Evolutionary conservation across 2,888 invertebrate genomes (phyloP).

Genomic region (Caenorhabditis imperialis): DNA sequence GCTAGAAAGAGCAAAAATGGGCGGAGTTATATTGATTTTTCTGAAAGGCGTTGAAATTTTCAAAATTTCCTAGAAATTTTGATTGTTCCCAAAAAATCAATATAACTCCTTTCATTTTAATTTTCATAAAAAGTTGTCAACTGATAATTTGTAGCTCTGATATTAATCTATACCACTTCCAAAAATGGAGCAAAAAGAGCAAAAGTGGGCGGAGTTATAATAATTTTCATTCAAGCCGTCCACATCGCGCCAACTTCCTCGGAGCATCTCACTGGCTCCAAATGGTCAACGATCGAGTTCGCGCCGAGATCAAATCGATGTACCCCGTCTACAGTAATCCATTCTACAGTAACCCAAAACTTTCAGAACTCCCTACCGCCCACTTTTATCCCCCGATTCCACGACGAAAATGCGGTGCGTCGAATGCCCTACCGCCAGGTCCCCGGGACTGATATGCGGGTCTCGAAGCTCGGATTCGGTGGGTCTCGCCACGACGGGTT

Average conservation of each 20-base stretch:
- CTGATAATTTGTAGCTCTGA: too few species aligned
- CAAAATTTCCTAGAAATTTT: too few species aligned
- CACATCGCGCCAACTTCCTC: conserved; percentile 61
- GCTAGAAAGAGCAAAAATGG: too few species aligned
- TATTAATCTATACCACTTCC: too few species aligned
- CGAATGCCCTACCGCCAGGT: conserved; percentile 80
- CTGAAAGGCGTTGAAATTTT: too few species aligned
- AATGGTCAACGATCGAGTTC: conserved; percentile 7
- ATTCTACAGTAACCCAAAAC: conserved; percentile 15
- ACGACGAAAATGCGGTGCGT: conserved; percentile 66
- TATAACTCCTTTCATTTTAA: too few species aligned
- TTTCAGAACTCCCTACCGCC: conserved; percentile 61
- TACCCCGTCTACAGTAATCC: conserved; percentile 8
- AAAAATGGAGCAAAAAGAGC: not conserved
- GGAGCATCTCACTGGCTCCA: conserved; percentile 64
- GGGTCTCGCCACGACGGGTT: not conserved
- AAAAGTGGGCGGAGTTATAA: too few species aligned
- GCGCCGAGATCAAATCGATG: conserved; percentile 38
- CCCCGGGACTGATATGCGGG: conserved; percentile 80
- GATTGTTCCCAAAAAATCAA: not conserved
- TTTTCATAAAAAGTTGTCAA: too few species aligned
- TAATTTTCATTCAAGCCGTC: conserved; percentile 49
- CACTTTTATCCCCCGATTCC: conserved; percentile 65
- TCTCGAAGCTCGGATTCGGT: conserved; percentile 71
- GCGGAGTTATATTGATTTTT: too few species aligned